Evolutionary conservation across 2,113 vertebrate genomes (phyloP).

Genomic region (Piprites chloris): DNA sequence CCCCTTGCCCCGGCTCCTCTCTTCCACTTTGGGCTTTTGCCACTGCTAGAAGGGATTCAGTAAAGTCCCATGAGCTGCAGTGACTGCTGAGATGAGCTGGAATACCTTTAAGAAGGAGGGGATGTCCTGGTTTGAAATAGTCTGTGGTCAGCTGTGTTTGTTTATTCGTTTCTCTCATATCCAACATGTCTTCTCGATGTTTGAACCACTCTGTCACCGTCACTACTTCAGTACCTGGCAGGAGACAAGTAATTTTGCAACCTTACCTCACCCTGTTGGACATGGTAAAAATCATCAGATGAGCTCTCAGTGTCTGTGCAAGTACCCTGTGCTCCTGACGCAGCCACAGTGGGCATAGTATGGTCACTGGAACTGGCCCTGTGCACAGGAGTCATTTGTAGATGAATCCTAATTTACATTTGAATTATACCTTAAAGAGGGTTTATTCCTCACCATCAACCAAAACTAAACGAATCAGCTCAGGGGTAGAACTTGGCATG

Average conservation of each 20-base stretch:
- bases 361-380: not conserved
- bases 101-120: constrained; percentile 75
- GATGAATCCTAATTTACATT: not conserved
- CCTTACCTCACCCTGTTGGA: not conserved
- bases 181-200: constrained; percentile 80
- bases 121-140: constrained; percentile 74
- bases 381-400: not conserved
- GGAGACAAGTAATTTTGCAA: not conserved
- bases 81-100: not conserved
- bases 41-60: not conserved
- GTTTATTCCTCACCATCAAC: not conserved
- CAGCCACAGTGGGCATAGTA: not conserved
- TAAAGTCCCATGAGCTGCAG: not conserved
- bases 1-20: accelerated
- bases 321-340: not conserved
- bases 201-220: constrained; percentile 82
- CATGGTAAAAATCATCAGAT: not conserved
- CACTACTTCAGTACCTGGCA: constrained; percentile 69
- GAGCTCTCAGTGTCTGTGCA: not conserved
- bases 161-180: constrained; percentile 74
- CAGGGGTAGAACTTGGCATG: not conserved
- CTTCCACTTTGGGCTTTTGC: not conserved
- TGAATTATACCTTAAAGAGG: not conserved
- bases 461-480: not conserved
- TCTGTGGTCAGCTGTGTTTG: constrained; percentile 68